Conservation (phyloP, 2,797 vertebrate species). For the Manis crassicaudata region DNA sequence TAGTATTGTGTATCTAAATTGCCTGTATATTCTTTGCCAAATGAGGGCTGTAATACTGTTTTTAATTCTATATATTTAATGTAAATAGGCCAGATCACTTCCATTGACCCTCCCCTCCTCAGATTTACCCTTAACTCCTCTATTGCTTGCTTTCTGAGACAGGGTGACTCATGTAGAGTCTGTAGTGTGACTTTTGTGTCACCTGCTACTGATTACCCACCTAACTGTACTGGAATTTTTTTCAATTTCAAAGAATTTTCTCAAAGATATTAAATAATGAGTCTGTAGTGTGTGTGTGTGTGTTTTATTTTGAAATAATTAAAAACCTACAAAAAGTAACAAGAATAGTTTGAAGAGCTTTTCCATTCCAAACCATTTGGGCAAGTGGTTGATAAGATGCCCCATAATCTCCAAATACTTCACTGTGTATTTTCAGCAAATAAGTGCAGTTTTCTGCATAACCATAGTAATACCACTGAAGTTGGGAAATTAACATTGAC, state of each 20-base stretch:
- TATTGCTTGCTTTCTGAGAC: not conserved
- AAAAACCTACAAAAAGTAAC: not conserved
- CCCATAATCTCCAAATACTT: not conserved
- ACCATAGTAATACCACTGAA: not conserved
- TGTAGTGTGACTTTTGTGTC: too few relatives aligned
- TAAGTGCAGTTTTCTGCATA: not conserved
- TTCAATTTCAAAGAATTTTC: too few relatives aligned
- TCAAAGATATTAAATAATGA: too few relatives aligned
- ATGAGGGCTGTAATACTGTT: not conserved
- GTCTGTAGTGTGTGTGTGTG: too few relatives aligned
- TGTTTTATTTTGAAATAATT: constrained; percentile 26
- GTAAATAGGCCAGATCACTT: not conserved
- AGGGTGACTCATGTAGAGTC: not conserved
- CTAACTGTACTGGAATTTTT: too few relatives aligned
- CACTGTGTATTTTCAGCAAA: not conserved
- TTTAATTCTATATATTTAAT: not conserved
- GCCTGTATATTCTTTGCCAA: constrained; percentile 23
- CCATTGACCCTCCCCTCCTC: not conserved
- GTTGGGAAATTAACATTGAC: not conserved
- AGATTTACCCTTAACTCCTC: not conserved
- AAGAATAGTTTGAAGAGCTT: not conserved
- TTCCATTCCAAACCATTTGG: constrained; percentile 7
- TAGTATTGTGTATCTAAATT: not conserved
- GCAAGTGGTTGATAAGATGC: not conserved
- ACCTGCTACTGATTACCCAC: too few relatives aligned